Base-by-base conservation (phyloP, 2,888 invertebrate genomes). In the Cactoblastis cactorum region DNA sequence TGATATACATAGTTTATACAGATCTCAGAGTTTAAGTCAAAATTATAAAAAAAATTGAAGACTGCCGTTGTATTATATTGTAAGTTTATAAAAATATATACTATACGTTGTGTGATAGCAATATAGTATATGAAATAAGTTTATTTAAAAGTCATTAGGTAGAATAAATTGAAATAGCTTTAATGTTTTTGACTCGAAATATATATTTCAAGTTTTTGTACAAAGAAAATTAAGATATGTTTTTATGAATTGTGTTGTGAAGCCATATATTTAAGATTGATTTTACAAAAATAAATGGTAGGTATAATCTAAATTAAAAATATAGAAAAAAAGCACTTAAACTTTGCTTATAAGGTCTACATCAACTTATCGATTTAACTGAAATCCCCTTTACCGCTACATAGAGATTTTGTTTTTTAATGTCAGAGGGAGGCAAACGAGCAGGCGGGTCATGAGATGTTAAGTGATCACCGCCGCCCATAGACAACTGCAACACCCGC, bases 131-230 rank as follows among this genome's bases (percentile, higher is more conserved):
- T 78, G 17, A 62, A 55, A 59, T 74, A 71, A 72, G 65, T 79
- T 72, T 74, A 74, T 73, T 57, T 56, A 59, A 53, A 51, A 76
- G 71, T 72, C 67, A 71, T 53, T 63, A 67, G 65, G 49, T 71
- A n/a, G n/a, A n/a, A n/a, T 64, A 71, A 77, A 80, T 83, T 83
- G 84, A 83, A 83, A 82, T 74, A 86, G 86, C 87, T 87, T 87
- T 86, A 86, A 82, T 53, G 54, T 47, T 43, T 51, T 49, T 11
- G 9, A 15, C 12, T 9, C 14, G 17, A 34, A 45, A 17, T 46
- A 19, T 22, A 14, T 47, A 28, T 45, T 24, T 33, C 2, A 49
- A 39, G 11, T 39, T 32, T 39, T 32, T 24, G 12, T 22, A 46
- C 33, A 34, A 46, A 8, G 4, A 32, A 17, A 15, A n/a, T 35